Base-by-base conservation (phyloP, 2,888 invertebrate genomes). In the Sarcophaga variegata region DNA sequence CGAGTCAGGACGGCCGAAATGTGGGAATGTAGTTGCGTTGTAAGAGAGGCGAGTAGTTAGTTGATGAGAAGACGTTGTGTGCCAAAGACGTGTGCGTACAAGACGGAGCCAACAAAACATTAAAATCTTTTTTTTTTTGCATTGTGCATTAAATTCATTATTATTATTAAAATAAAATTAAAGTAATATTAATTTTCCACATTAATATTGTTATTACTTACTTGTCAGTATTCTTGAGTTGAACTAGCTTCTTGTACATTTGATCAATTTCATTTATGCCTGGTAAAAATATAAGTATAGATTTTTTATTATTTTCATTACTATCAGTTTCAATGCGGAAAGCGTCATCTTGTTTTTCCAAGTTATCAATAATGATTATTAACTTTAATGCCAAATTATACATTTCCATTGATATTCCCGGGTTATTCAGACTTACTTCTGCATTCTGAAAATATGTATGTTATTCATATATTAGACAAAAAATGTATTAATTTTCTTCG, bases 281-380 rank as follows among this genome's bases (percentile, higher is more conserved):
- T 0, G 99, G 99, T 88, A 99, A 93, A 93, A 99, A 99, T 78
- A 98, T 95, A 0, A 99, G 94, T 27, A 98, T 97, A 4, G 97
- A 96, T 2, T 91, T 90, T 12, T 89, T 89, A 17, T 88, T 37
- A 90, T 76, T 11, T 85, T 88, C 75, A 20, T 83, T 69, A 0
- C 96, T 69, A 0, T 96, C 94, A 89, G 89, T 72, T n/a, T 87
- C 88, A 0, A 96, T 94, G 90, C 90, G 94, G 93, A 88, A 74
- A 0, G 87, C 83, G 25, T 63, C 94, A 83, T 88, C 90, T 74
- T 90, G 90, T 45, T 90, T 88, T 75, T 91, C 93, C 88, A 92
- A 89, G 76, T 92, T 91, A 89, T 95, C 95, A 90, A 96, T 95
- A 59, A 95, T 94, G 67, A 94, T 90, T 60, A 96, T 94, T 83